A percentile compares a stretch with the other conserved stretches of the same genome.
Conservation (phyloP, 1,140 invertebrate genomes). For the Musca domestica region DNA sequence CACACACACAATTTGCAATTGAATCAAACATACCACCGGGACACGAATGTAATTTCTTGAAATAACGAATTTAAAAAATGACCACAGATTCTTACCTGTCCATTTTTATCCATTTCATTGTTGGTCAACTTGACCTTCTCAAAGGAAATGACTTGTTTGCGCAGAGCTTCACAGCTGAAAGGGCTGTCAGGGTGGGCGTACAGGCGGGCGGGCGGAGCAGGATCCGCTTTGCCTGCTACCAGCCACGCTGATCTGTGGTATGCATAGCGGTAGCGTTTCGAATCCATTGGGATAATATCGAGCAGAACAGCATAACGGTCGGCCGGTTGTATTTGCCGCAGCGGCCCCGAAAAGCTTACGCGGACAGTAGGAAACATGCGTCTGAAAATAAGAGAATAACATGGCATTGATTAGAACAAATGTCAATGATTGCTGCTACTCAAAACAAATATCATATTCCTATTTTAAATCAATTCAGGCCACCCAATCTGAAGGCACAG, state of each 20-base stretch:
- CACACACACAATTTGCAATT: too few species aligned
- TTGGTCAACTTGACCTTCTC: slow-evolving; percentile 99
- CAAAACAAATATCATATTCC: not conserved
- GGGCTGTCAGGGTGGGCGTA: slow-evolving; percentile 98
- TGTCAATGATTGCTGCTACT: too few species aligned
- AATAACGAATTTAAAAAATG: too few species aligned
- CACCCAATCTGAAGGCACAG: too few species aligned
- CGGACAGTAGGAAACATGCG: slow-evolving; percentile 97
- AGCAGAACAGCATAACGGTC: slow-evolving; percentile 87
- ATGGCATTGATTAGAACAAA: slow-evolving; percentile 29
- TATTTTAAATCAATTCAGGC: not conserved
- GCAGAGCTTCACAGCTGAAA: slow-evolving; percentile 91
- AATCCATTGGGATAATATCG: slow-evolving; percentile 96
- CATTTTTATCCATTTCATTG: slow-evolving; percentile 98
- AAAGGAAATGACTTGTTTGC: slow-evolving; percentile 97
- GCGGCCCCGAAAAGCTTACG: slow-evolving; percentile 84
- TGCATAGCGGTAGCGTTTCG: slow-evolving; percentile 97
- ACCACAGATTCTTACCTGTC: slow-evolving; percentile 76
- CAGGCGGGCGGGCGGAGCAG: slow-evolving; percentile 86
- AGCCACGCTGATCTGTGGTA: slow-evolving; percentile 98
- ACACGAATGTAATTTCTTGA: too few species aligned
- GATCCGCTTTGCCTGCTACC: slow-evolving; percentile 97
- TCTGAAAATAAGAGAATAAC: slow-evolving; percentile 62
- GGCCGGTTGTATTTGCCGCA: slow-evolving; percentile 61
- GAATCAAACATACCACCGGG: too few species aligned